These are phyloP conservation scores for Barnardius zonarius DNA, from an alignment of 2,113 vertebrate species.

Conservation along the genomic window DNA sequence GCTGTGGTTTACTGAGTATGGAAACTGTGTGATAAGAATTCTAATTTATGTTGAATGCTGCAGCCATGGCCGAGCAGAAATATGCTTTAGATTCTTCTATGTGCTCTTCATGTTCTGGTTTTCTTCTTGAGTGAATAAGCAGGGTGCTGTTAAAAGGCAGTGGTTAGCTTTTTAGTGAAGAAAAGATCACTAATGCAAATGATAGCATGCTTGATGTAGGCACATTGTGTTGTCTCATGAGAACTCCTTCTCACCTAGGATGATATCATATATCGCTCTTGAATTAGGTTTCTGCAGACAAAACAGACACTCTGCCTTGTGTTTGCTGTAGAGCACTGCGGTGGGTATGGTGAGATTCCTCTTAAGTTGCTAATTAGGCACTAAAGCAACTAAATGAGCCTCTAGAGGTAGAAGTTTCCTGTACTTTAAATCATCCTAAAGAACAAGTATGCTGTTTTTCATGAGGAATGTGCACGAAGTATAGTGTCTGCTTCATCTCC, in stretches of 20 bases:
- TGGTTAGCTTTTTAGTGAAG: neutral
- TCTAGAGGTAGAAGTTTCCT: constrained; percentile 6
- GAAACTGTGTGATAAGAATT: neutral
- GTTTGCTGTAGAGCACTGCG: neutral
- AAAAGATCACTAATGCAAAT: neutral
- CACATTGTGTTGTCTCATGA: neutral
- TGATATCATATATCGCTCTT: neutral
- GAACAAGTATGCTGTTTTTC: neutral
- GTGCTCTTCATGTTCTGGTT: neutral
- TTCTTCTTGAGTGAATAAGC: neutral
- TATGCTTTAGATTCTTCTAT: neutral
- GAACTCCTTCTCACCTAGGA: neutral
- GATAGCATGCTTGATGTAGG: neutral
- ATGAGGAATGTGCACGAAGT: neutral
- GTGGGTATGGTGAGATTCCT: neutral
- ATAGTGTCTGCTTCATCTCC: neutral
- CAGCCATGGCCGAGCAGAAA: neutral
- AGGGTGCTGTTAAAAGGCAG: neutral
- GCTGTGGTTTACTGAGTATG: neutral
- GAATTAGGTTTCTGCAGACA: neutral
- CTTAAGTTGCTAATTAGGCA: constrained; percentile 18
- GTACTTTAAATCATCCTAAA: constrained; percentile 20
- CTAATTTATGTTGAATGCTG: neutral
- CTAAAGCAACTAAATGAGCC: constrained; percentile 21
- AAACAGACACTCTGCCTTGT: neutral